These are phyloP conservation scores for Caenorhabditis wallacei DNA, from an alignment of 2,888 invertebrate species.

Conservation along the genomic window DNA sequence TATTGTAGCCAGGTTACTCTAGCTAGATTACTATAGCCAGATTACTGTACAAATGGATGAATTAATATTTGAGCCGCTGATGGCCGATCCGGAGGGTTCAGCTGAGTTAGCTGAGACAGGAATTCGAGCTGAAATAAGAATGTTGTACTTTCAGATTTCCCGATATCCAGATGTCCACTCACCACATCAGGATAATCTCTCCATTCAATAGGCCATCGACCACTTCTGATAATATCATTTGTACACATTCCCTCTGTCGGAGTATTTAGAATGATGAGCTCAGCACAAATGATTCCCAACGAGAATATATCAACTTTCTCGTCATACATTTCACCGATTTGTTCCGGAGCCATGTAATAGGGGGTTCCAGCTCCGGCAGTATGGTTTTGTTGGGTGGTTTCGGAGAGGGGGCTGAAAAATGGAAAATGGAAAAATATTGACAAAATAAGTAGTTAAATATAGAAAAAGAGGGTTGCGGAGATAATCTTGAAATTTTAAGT, in stretches of 20 bases:
- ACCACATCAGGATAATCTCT: slow-evolving; percentile 33
- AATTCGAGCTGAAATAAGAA: slow-evolving; percentile 28
- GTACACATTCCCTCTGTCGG: slow-evolving; percentile 14
- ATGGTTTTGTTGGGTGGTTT: neutral
- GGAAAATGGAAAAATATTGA: too few species aligned
- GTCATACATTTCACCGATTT: slow-evolving; percentile 1
- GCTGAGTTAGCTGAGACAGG: slow-evolving; percentile 1
- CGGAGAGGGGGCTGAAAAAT: neutral
- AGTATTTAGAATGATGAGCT: slow-evolving; percentile 18
- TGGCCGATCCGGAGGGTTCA: slow-evolving; percentile 5
- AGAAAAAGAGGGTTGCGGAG: neutral
- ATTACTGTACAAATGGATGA: slow-evolving; percentile 28
- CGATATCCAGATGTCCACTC: neutral
- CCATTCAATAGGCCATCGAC: slow-evolving; percentile 25
- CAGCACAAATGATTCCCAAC: slow-evolving; percentile 22
- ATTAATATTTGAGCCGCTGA: neutral
- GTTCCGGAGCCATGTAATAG: slow-evolving; percentile 35
- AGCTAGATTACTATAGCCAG: neutral
- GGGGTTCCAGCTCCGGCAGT: slow-evolving; percentile 24
- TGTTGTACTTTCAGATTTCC: too few species aligned
- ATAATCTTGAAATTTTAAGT: too few species aligned
- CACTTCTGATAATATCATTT: slow-evolving; percentile 31
- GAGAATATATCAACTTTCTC: slow-evolving; percentile 33
- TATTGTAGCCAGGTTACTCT: too few species aligned
- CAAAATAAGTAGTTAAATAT: neutral